Evolutionary conservation across 53 echinoderm and acorn worm genomes (phyloP), one percentile per base, ranked within the genome.

Genomic region (Crossaster papposus): DNA sequence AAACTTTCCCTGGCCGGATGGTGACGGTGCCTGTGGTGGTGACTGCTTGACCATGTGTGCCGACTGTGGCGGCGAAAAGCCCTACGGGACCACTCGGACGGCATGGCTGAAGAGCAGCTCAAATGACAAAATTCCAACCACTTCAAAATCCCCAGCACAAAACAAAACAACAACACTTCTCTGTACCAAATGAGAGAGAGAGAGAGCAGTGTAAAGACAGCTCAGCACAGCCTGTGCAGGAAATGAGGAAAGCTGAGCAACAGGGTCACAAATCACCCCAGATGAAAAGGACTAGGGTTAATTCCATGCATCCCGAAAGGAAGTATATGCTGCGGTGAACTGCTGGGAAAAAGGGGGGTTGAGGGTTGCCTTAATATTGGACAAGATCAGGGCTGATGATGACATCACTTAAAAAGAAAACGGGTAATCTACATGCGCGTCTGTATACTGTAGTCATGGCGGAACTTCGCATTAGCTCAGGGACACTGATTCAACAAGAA

Each of bases 71-170:
- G 87, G 37, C 87, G 87, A 62, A 87, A 87, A 0, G 87, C 87
- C 77, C 87, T 54, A 4, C 87, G 87, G 36, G 87, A 87, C 87
- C 87, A 87, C 37, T 87, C 87, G 0, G 87, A 87, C 14, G 87
- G 76, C 87, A 87, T 87, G 28, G 50, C 54, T 72, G 85, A 18
- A 22, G 30, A 31, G 23, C 28, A 33, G 62, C 38, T 13, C 54
- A 18, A 32, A 74, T 36, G 36, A 34, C 75, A 29, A 9, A 44
- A 58, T 13, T 58, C 13, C 2, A 36, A 74, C 75, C 23, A 35
- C 75, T 74, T 28, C 68, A 29, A 74, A 74, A 11, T 7, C 33
- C 33, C 10, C 23, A 35, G 36, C 34, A n/a, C 15, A 33, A 35
- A 35, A 36, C 34, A 78, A 78, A 44, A 78, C 78, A 51, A 78